Evolutionary conservation across 2,113 vertebrate species (phyloP).

Genomic region (Electrona antarctica): DNA sequence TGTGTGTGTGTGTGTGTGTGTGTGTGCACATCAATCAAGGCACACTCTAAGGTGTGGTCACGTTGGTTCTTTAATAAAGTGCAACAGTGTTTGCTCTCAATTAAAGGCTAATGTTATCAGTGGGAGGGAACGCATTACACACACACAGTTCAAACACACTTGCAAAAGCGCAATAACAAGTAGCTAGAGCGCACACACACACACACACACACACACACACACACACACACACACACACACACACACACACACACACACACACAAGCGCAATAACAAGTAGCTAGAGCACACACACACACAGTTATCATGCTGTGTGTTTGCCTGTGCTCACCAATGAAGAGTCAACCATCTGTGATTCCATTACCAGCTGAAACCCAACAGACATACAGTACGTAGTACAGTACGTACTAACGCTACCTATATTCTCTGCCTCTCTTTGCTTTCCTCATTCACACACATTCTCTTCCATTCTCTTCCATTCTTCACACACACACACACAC

Average conservation of each 20-base stretch:
- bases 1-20: neutral
- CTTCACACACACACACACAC: no score
- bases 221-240: slow-evolving; percentile 7
- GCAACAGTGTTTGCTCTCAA: slow-evolving; percentile 3
- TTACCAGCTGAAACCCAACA: neutral
- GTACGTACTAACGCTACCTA: neutral
- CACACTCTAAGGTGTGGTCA: slow-evolving; percentile 6
- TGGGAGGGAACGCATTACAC: neutral
- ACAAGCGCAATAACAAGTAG: neutral
- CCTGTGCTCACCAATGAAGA: neutral
- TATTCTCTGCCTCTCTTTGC: no score
- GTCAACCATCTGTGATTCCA: neutral
- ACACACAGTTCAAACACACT: neutral
- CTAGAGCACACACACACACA: slow-evolving; percentile 1
- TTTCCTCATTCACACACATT: no score
- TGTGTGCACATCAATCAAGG: slow-evolving; percentile 4
- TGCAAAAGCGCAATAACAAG: neutral
- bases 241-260: slow-evolving; percentile 5
- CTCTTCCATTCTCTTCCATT: no score
- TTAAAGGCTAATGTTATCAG: slow-evolving; percentile 7
- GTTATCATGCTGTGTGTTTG: neutral
- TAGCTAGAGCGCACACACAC: neutral
- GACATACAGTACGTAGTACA: no score
- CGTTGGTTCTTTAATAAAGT: neutral
- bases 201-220: neutral